Percentiles rank a stretch among this genome's conserved stretches.
Evolutionary conservation across 2,888 invertebrate species (phyloP).

Genomic region (Apantesis nais): DNA sequence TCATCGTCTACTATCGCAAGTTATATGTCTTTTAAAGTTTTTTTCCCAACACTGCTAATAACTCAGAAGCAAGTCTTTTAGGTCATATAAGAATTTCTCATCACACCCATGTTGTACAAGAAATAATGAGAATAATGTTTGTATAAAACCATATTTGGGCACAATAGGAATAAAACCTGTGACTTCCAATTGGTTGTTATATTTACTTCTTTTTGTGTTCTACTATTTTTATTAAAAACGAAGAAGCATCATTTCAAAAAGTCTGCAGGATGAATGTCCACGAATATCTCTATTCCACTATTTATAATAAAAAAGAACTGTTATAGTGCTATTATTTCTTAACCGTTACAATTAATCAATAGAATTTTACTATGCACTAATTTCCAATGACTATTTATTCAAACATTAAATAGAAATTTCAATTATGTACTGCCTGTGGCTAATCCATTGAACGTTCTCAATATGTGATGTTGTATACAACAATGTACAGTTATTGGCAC

Average conservation of each 20-base stretch:
- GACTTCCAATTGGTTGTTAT: background rate
- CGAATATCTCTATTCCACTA: background rate
- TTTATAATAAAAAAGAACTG: background rate
- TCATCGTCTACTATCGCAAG: no score
- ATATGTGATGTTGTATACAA: conserved; percentile 17
- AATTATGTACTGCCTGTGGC: background rate
- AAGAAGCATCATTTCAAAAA: background rate
- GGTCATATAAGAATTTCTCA: background rate
- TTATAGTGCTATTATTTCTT: background rate
- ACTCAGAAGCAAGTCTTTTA: background rate
- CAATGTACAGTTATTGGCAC: conserved; percentile 52
- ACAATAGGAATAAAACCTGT: background rate
- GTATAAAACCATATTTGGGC: background rate
- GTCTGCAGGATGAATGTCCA: background rate
- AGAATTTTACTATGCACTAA: background rate
- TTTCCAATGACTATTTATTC: background rate
- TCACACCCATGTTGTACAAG: background rate
- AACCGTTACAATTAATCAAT: background rate
- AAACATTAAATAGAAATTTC: conserved; percentile 1
- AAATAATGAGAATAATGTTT: background rate
- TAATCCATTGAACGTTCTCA: conserved; percentile 20
- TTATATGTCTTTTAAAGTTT: background rate
- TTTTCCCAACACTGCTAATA: background rate
- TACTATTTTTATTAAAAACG: background rate
- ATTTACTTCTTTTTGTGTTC: background rate